A percentile compares a stretch with the other conserved stretches of the same genome.
Evolutionary conservation across 1,140 invertebrate genomes (phyloP).

Genomic region (Neoseiulus cucumeris): DNA sequence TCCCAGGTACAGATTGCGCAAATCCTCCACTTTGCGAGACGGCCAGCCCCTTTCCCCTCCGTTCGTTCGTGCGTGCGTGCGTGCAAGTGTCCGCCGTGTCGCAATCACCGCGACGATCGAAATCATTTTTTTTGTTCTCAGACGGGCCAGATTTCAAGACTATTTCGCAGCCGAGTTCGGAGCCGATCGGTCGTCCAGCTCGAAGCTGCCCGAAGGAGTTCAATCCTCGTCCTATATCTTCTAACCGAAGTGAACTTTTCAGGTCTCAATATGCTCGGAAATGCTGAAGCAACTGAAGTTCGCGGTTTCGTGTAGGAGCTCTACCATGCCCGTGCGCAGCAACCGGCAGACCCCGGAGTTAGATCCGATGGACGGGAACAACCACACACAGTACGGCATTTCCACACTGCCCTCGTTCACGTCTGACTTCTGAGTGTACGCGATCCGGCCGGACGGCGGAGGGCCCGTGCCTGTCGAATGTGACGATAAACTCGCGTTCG

Average conservation of each 20-base stretch:
- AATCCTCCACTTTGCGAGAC: too few relatives aligned
- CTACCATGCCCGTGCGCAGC: constrained; percentile 19
- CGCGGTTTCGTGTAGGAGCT: constrained; percentile 22
- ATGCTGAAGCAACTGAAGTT: constrained; percentile 23
- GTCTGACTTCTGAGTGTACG: constrained; percentile 11
- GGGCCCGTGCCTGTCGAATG: not conserved
- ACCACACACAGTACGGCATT: not conserved
- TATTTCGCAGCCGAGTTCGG: too few relatives aligned
- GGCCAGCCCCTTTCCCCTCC: too few relatives aligned
- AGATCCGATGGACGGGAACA: constrained; percentile 1
- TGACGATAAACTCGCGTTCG: not conserved
- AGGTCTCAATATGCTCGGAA: constrained; percentile 22
- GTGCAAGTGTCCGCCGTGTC: too few relatives aligned
- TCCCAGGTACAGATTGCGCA: constrained; percentile 10
- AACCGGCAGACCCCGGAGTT: constrained; percentile 9
- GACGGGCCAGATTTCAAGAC: too few relatives aligned
- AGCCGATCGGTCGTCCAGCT: too few relatives aligned
- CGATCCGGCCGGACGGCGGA: constrained; percentile 10
- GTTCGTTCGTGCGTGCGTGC: too few relatives aligned
- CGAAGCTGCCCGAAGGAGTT: too few relatives aligned
- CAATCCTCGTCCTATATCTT: too few relatives aligned
- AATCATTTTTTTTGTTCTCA: too few relatives aligned
- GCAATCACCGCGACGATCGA: too few relatives aligned
- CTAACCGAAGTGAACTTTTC: not conserved
- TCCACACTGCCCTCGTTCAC: constrained; percentile 10